Conservation (phyloP, 2,888 invertebrate species). For the Bembecia ichneumoniformis region DNA sequence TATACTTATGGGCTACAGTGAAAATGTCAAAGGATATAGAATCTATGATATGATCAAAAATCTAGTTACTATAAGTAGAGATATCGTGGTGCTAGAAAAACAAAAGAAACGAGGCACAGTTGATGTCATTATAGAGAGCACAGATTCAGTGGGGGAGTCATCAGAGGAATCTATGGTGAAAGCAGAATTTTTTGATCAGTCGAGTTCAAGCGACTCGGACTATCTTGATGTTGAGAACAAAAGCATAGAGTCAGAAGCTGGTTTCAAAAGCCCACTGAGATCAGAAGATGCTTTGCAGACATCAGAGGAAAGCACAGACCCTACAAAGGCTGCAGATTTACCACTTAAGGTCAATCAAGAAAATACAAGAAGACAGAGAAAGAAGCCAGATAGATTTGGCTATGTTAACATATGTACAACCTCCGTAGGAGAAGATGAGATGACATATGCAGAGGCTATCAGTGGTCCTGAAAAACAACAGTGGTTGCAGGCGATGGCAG, state of each 20-base stretch:
- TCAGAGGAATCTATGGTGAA: neutral
- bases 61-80: slow-evolving; percentile 2
- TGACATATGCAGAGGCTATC: slow-evolving; percentile 8
- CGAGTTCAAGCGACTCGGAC: neutral
- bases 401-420: slow-evolving; percentile 5
- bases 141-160: neutral
- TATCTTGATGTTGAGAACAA: neutral
- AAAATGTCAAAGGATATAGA: slow-evolving; percentile 16
- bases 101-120: neutral
- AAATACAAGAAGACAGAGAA: neutral
- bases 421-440: neutral
- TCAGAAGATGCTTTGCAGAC: too few relatives aligned
- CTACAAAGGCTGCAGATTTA: too few relatives aligned
- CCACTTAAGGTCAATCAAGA: too few relatives aligned
- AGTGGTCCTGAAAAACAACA: slow-evolving; percentile 8
- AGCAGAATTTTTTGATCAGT: neutral
- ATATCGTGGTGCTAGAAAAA: neutral
- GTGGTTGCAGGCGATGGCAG: slow-evolving; percentile 10
- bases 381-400: slow-evolving; percentile 7
- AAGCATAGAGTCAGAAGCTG: too few relatives aligned
- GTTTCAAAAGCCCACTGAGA: too few relatives aligned
- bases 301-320: too few relatives aligned
- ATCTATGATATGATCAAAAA: slow-evolving; percentile 9
- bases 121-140: neutral
- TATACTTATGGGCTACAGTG: slow-evolving; percentile 14